Conservation (phyloP, 2,113 vertebrate species). For the Accipiter virgatus region DNA sequence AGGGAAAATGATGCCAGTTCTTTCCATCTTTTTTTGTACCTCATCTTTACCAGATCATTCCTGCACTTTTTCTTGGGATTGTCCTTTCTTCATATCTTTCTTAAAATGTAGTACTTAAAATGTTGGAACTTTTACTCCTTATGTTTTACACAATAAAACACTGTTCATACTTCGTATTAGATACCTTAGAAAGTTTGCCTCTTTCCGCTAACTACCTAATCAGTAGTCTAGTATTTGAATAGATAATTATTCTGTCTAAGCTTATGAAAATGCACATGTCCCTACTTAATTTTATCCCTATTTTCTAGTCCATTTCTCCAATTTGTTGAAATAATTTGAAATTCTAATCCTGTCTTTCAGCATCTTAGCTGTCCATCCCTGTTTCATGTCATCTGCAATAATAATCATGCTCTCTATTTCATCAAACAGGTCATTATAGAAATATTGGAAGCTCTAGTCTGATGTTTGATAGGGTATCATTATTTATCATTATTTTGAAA, state of each 20-base stretch:
- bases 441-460: neutral
- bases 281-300: neutral
- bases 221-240: neutral
- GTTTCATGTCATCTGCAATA: neutral
- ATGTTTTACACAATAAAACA: neutral
- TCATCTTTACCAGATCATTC: neutral
- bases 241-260: neutral
- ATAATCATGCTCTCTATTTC: neutral
- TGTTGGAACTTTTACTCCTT: neutral
- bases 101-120: neutral
- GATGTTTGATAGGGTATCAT: neutral
- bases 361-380: neutral
- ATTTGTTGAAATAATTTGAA: neutral
- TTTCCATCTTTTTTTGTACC: neutral
- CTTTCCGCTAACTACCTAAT: neutral
- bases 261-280: neutral
- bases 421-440: neutral
- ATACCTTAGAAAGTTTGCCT: neutral
- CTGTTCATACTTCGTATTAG: neutral
- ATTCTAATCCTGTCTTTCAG: neutral
- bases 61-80: neutral
- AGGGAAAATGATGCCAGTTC: rapidly evolving
- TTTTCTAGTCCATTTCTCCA: neutral
- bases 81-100: neutral
- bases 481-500: neutral